Conservation (phyloP, 2,888 invertebrate species). For the Drosophila aldrichi region DNA sequence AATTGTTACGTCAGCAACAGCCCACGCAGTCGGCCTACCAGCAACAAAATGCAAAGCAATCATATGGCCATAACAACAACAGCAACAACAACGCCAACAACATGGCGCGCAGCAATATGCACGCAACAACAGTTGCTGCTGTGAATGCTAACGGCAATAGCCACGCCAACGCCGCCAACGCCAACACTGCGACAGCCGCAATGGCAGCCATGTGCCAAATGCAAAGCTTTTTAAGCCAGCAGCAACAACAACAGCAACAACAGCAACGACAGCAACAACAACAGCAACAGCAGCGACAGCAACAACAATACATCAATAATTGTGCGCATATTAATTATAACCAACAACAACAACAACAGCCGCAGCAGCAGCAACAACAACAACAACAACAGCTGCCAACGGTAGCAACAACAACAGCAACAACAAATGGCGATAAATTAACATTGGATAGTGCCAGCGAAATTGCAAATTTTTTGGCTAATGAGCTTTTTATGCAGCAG, state of each 20-base stretch:
- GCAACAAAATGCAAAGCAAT: constrained; percentile 48
- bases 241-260: constrained; percentile 48
- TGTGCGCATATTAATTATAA: constrained; percentile 63
- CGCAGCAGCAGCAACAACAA: constrained; percentile 45
- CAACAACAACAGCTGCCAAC: constrained; percentile 18
- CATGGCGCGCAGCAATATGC: constrained; percentile 62
- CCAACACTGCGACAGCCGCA: constrained; percentile 50
- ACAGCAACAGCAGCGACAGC: constrained; percentile 37
- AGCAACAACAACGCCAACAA: constrained; percentile 49
- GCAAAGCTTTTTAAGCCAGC: constrained; percentile 71
- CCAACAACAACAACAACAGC: constrained; percentile 31
- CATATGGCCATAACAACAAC: constrained; percentile 43
- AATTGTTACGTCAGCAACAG: constrained; percentile 66
- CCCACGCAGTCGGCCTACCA: constrained; percentile 66
- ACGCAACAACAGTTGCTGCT: constrained; percentile 60
- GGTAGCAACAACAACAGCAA: constrained; percentile 42
- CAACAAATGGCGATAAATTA: constrained; percentile 71
- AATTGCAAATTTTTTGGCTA: constrained; percentile 93
- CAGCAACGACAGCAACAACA: constrained; percentile 49
- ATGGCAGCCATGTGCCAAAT: constrained; percentile 77
- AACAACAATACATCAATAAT: constrained; percentile 47
- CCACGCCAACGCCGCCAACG: constrained; percentile 40
- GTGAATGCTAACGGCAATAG: constrained; percentile 45
- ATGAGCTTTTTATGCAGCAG: constrained; percentile 94
- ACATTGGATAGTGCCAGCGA: constrained; percentile 91